Conservation (phyloP, 2,797 vertebrate species). For the Takifugu rubripes region DNA sequence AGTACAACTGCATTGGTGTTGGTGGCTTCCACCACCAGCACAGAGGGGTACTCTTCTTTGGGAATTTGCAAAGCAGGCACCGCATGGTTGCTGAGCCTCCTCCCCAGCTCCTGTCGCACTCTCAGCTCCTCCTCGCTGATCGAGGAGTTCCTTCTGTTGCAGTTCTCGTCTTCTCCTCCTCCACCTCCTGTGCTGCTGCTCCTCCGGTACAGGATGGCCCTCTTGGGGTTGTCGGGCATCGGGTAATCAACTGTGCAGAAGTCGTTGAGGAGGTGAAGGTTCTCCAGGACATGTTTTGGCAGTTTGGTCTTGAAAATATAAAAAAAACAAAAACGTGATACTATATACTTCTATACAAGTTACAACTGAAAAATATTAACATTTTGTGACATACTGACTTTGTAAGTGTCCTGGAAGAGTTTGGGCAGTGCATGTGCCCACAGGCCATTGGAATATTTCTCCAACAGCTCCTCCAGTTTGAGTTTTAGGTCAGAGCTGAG, state of each 20-base stretch:
- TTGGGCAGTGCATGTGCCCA: slow-evolving; percentile 94
- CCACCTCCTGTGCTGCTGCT: slow-evolving; percentile 36
- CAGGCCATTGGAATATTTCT: slow-evolving; percentile 88
- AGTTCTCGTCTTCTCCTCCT: slow-evolving; percentile 71
- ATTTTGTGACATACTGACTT: slow-evolving; percentile 50
- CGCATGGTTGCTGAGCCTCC: slow-evolving; percentile 56
- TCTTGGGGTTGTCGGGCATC: slow-evolving; percentile 86
- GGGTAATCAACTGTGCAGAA: slow-evolving; percentile 86
- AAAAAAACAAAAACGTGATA: not conserved
- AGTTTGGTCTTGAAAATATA: slow-evolving; percentile 76
- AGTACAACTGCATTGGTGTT: slow-evolving; percentile 88
- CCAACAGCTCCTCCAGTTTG: slow-evolving; percentile 84
- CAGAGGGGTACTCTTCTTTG: slow-evolving; percentile 86
- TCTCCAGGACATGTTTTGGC: slow-evolving; percentile 82
- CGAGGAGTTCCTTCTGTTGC: slow-evolving; percentile 52
- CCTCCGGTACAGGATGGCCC: slow-evolving; percentile 90
- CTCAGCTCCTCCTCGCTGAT: slow-evolving; percentile 54
- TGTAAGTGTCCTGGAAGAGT: slow-evolving; percentile 88
- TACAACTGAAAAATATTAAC: not conserved
- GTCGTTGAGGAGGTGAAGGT: slow-evolving; percentile 83
- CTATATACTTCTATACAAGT: too few relatives aligned
- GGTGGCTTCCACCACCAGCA: slow-evolving; percentile 87
- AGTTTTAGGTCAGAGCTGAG: slow-evolving; percentile 78
- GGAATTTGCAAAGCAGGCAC: slow-evolving; percentile 86
- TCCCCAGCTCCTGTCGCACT: slow-evolving; percentile 50